Evolutionary conservation across 2,113 vertebrate genomes (phyloP), one percentile per base, ranked within the genome.

Genomic region (Brevimyrus niger): DNA sequence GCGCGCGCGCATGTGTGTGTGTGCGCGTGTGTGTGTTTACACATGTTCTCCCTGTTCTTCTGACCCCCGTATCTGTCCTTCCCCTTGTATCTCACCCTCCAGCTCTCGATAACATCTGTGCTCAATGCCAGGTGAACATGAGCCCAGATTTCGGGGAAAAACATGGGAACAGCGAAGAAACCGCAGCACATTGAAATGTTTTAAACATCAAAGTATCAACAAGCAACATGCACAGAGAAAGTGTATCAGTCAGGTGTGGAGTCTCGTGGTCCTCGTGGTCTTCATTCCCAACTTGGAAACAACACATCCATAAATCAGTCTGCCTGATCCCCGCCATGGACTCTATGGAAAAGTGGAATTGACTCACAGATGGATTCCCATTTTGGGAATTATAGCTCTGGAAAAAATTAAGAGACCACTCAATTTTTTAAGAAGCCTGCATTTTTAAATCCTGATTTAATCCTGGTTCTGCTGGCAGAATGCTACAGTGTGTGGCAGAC

Each of bases 291-390:
- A 4, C 6, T 38, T 87, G 85, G 15, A 53, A 53, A 55, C 50
- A 55, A 53, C 85, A 53, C 31, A 27, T 55, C 31, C 27, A 23
- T 87, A 87, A 87, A 87, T 87, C 85, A 87, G 85, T 9, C n/a
- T 5, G 84, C 84, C 23, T 48, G 35, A 38, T 55, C 50, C 27
- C 48, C 55, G 48, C 27, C 21, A 1, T n/a, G 21, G 44, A 42
- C 61, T 44, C 8, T 82, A 19, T 19, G 35, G 76, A 44, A 82
- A 82, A 82, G 44, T 7, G 19, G 35, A 38, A 84, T 17, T 44
- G 42, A 13, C 19, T 17, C 80, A 83, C 31, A 83, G 76, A 42
- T 19, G 10, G 42, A 47, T 19, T 23, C 42, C 44, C 13, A 84
- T 9, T 84, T 10, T 23, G 19, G 69, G 15, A 76, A 44, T 47